Conservation (phyloP, 2,888 invertebrate species). For the Cerceris ruficornis region DNA sequence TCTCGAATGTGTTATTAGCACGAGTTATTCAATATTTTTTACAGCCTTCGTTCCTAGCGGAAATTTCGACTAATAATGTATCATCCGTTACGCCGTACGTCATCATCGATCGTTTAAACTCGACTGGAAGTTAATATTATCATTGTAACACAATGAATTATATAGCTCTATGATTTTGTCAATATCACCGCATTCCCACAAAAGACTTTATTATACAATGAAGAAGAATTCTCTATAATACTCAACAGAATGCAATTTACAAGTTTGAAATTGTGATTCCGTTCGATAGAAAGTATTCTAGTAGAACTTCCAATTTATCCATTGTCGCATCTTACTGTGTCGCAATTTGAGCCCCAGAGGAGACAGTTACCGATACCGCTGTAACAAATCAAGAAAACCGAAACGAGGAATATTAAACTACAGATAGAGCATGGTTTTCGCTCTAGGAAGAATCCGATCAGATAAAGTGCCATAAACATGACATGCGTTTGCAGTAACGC, state of each 20-base stretch:
- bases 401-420: slow-evolving; percentile 95
- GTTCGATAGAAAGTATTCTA: slow-evolving; percentile 10
- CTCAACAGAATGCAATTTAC: background rate
- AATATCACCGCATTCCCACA: background rate
- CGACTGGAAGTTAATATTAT: too few relatives aligned
- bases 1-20: too few relatives aligned
- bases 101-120: too few relatives aligned
- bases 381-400: slow-evolving; percentile 97
- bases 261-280: background rate
- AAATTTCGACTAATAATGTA: too few relatives aligned
- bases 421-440: slow-evolving; percentile 99
- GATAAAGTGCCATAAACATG: slow-evolving; percentile 97
- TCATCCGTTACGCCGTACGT: too few relatives aligned
- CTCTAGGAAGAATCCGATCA: slow-evolving; percentile 98
- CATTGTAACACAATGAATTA: too few relatives aligned
- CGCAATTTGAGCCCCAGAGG: slow-evolving; percentile 93
- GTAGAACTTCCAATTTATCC: slow-evolving; percentile 62
- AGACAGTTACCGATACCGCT: slow-evolving; percentile 97
- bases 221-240: too few relatives aligned
- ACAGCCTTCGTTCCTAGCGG: too few relatives aligned
- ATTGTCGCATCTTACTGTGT: slow-evolving; percentile 80
- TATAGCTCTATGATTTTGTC: too few relatives aligned
- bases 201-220: too few relatives aligned
- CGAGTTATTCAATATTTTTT: too few relatives aligned
- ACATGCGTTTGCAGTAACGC: slow-evolving; percentile 97